phyloP scores from a whole-genome alignment of 2,888 invertebrate genomes.

The Dioctria linearis region DNA sequence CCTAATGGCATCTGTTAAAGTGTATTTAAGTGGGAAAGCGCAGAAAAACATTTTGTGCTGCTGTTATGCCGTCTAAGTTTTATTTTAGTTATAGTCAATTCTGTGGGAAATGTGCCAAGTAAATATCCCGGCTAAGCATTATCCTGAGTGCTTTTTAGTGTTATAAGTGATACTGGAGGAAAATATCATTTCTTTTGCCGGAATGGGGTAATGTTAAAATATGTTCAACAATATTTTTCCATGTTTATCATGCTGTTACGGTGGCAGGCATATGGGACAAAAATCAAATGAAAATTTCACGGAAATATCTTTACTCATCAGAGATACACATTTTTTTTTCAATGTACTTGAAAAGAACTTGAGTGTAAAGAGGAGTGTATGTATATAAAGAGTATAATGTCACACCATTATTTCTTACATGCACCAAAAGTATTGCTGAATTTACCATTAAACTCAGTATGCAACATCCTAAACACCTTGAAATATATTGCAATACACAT shows the following conservation, averaged over 20 bases:
- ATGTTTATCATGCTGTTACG: slow-evolving; percentile 8
- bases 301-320: no score
- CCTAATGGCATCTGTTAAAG: slow-evolving; percentile 34
- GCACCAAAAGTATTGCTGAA: no score
- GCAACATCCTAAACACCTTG: no score
- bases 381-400: no score
- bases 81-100: slow-evolving; percentile 22
- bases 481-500: no score
- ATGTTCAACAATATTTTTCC: slow-evolving; percentile 33
- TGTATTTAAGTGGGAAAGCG: slow-evolving; percentile 14
- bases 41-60: not conserved
- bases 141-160: slow-evolving; percentile 48
- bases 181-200: slow-evolving; percentile 23
- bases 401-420: no score
- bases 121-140: slow-evolving; percentile 21
- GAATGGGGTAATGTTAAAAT: slow-evolving; percentile 37
- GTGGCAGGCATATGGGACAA: no score
- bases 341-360: no score
- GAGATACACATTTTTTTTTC: no score
- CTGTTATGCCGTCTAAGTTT: slow-evolving; percentile 33
- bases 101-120: slow-evolving; percentile 12
- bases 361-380: no score
- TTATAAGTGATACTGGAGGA: slow-evolving; percentile 16
- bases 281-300: no score
- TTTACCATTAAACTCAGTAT: no score